phyloP scores from a whole-genome alignment of 2,797 vertebrate genomes.

The Phoxinus dragarum region DNA sequence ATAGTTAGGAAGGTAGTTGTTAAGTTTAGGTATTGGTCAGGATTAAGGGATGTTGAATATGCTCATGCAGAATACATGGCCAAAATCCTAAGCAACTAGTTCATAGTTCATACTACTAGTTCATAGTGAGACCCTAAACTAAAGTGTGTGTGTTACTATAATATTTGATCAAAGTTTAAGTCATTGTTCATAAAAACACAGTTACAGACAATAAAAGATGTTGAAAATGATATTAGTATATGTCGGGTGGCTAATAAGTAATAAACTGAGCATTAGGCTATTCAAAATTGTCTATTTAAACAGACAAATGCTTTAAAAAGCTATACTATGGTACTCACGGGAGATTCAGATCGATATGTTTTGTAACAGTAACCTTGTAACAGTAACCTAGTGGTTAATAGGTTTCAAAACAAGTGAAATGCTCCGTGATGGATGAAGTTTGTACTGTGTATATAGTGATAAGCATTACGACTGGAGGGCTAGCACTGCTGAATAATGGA shows the following conservation, averaged over 20 bases:
- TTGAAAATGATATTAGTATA: background rate
- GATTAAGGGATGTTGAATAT: too few species aligned
- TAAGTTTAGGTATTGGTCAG: too few species aligned
- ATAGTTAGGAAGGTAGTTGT: too few species aligned
- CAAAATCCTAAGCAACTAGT: too few species aligned
- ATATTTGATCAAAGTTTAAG: background rate
- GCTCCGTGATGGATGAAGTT: constrained; percentile 26
- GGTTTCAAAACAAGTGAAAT: constrained; percentile 21
- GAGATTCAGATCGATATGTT: constrained; percentile 29
- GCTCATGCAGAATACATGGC: too few species aligned
- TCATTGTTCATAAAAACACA: background rate
- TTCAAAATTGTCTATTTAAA: background rate
- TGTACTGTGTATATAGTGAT: constrained; percentile 24
- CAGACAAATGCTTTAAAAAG: background rate
- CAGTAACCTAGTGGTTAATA: constrained; percentile 15
- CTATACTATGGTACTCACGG: background rate
- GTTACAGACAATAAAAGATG: background rate
- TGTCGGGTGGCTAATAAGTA: background rate
- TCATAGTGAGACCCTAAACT: too few species aligned
- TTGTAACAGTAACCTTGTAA: constrained; percentile 21
- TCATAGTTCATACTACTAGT: too few species aligned
- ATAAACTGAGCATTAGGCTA: background rate
- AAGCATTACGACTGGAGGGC: constrained; percentile 12
- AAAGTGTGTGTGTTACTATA: background rate
- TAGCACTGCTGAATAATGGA: constrained; percentile 46